These are phyloP conservation scores for Unio delphinus DNA, from an alignment of 2,888 invertebrate species.

Conservation along the genomic window DNA sequence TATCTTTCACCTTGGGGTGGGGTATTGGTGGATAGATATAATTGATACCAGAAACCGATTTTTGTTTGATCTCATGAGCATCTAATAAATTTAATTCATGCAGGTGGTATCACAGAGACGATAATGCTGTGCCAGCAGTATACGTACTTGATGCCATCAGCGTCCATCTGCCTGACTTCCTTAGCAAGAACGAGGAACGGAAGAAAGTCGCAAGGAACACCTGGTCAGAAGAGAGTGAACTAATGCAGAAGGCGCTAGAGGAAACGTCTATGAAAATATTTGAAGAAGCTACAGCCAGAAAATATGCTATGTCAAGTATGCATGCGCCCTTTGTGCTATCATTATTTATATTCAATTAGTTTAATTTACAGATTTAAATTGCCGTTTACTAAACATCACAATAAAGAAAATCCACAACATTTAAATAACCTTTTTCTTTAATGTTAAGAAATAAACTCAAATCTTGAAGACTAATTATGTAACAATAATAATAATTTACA, in stretches of 20 bases:
- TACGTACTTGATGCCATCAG: constrained; percentile 49
- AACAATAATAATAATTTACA: no score
- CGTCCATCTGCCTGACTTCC: constrained; percentile 39
- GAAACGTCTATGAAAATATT: constrained; percentile 29
- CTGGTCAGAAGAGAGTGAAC: constrained; percentile 44
- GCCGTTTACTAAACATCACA: no score
- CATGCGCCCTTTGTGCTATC: not conserved
- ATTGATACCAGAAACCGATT: no score
- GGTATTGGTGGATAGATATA: no score
- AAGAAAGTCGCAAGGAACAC: constrained; percentile 31
- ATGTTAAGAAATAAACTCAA: no score
- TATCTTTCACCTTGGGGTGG: no score
- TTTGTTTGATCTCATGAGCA: no score
- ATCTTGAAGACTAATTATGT: no score
- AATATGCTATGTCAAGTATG: constrained; percentile 48
- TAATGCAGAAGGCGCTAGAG: constrained; percentile 38
- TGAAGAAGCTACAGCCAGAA: constrained; percentile 34
- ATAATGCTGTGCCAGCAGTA: constrained; percentile 43
- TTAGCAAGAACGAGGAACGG: constrained; percentile 28
- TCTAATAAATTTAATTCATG: constrained; percentile 1
- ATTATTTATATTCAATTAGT: not conserved
- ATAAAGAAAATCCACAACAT: no score
- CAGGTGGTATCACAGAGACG: constrained; percentile 51
- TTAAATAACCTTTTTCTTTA: no score
- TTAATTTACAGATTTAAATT: no score